These are phyloP conservation scores for Balaeniceps rex DNA, from an alignment of 2,113 vertebrate species.

Conservation along the genomic window DNA sequence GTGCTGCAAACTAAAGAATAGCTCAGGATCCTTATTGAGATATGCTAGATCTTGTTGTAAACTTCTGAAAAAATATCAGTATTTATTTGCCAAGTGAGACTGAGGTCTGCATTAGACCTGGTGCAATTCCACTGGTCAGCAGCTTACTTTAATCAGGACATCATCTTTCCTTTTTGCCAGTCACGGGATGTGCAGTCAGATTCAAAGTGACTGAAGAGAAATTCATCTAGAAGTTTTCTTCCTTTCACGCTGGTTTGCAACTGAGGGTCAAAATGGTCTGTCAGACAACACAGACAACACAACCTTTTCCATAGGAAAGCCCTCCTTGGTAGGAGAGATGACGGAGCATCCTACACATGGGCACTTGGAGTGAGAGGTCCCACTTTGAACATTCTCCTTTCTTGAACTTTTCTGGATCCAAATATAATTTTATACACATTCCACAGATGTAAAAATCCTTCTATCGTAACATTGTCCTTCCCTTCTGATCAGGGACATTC, in stretches of 20 bases:
- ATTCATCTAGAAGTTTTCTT: neutral
- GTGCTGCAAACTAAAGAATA: neutral
- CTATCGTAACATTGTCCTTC: neutral
- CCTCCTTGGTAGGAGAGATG: neutral
- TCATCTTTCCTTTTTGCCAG: neutral
- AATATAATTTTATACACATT: neutral
- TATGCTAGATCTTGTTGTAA: neutral
- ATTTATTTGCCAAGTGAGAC: neutral
- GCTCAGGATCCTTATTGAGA: neutral
- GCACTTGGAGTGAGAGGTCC: neutral
- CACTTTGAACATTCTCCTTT: neutral
- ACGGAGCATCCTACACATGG: neutral
- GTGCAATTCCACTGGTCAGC: neutral
- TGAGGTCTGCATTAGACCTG: neutral
- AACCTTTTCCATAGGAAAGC: neutral
- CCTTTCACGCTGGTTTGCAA: neutral
- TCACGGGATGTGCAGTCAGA: neutral
- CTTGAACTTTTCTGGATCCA: neutral
- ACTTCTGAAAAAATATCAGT: neutral
- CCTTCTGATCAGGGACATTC: neutral
- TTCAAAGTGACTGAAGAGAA: neutral
- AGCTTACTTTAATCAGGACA: neutral
- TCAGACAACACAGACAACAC: neutral
- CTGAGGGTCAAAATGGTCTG: neutral
- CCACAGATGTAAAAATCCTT: neutral